Evolutionary conservation across 2,797 vertebrate genomes (phyloP).

Genomic region (Pygocentrus nattereri): DNA sequence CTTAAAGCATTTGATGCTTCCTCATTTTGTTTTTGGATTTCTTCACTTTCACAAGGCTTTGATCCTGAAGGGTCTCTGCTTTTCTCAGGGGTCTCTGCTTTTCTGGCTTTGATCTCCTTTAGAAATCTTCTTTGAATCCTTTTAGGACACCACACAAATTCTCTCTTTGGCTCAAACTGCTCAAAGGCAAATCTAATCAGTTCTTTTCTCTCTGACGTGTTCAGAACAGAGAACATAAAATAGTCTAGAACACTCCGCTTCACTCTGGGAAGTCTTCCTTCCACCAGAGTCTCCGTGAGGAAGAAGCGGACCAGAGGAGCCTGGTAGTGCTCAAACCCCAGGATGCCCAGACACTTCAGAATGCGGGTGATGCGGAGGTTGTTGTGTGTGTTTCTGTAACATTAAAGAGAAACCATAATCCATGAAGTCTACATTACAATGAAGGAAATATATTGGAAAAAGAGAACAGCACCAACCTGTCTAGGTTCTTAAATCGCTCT

Average conservation of each 20-base stretch:
- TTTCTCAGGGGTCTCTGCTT: not conserved
- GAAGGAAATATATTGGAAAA: not conserved
- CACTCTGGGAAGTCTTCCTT: slow-evolving; percentile 71
- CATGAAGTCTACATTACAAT: not conserved
- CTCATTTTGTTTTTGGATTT: not conserved
- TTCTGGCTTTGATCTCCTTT: not conserved
- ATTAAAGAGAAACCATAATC: not conserved
- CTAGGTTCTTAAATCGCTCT: slow-evolving; percentile 84
- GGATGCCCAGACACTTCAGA: slow-evolving; percentile 91
- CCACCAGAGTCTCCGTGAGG: slow-evolving; percentile 84
- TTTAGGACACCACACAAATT: slow-evolving; percentile 90
- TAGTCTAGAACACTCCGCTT: slow-evolving; percentile 89
- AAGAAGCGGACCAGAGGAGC: slow-evolving; percentile 90
- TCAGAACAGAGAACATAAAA: slow-evolving; percentile 87
- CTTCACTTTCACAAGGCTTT: not conserved
- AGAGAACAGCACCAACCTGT: slow-evolving; percentile 75
- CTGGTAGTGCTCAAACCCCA: slow-evolving; percentile 86
- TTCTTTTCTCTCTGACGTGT: slow-evolving; percentile 74
- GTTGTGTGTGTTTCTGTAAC: slow-evolving; percentile 86
- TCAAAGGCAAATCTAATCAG: slow-evolving; percentile 85
- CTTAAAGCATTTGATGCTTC: not conserved
- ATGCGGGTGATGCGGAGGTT: slow-evolving; percentile 93
- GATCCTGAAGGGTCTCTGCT: not conserved
- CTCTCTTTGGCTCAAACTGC: slow-evolving; percentile 69
- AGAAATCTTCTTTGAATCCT: slow-evolving; percentile 64